Conservation (phyloP, 2,888 invertebrate species). For the Octonoba sinensis region DNA sequence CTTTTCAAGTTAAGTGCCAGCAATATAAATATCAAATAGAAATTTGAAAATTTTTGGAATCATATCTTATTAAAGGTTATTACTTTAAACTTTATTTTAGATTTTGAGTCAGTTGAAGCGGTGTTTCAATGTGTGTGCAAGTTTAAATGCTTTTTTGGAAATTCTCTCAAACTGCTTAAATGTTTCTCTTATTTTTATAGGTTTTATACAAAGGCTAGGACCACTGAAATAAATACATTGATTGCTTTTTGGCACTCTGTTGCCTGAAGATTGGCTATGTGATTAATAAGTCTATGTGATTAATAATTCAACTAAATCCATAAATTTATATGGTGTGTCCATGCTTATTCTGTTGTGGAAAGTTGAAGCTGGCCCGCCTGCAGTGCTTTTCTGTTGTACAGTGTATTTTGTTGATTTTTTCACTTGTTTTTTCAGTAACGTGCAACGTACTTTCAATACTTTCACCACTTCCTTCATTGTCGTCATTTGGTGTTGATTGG, state of each 20-base stretch:
- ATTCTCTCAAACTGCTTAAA: too few species aligned
- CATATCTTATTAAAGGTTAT: too few species aligned
- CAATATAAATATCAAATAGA: too few species aligned
- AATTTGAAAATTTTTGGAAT: too few species aligned
- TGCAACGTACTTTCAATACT: slow-evolving; percentile 60
- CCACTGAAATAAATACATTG: slow-evolving; percentile 28
- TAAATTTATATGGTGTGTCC: slow-evolving; percentile 12
- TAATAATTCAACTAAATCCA: background rate
- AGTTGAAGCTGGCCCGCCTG: slow-evolving; percentile 39
- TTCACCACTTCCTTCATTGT: slow-evolving; percentile 62
- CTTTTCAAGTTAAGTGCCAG: too few species aligned
- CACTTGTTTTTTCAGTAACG: slow-evolving; percentile 61
- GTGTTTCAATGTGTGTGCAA: too few species aligned
- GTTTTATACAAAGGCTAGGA: slow-evolving; percentile 33
- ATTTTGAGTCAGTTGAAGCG: too few species aligned
- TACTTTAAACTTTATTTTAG: too few species aligned
- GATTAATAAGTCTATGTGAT: background rate
- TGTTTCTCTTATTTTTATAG: slow-evolving; percentile 9
- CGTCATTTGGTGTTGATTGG: slow-evolving; percentile 61
- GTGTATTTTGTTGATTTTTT: slow-evolving; percentile 58
- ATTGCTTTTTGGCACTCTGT: slow-evolving; percentile 25
- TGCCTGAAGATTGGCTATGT: slow-evolving; percentile 18
- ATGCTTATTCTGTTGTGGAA: slow-evolving; percentile 51
- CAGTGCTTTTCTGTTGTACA: slow-evolving; percentile 43
- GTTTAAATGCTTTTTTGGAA: too few species aligned